These are phyloP conservation scores for Brachyrhaphis roseni DNA, from an alignment of 2,797 vertebrate genomes.

Conservation along the genomic window DNA sequence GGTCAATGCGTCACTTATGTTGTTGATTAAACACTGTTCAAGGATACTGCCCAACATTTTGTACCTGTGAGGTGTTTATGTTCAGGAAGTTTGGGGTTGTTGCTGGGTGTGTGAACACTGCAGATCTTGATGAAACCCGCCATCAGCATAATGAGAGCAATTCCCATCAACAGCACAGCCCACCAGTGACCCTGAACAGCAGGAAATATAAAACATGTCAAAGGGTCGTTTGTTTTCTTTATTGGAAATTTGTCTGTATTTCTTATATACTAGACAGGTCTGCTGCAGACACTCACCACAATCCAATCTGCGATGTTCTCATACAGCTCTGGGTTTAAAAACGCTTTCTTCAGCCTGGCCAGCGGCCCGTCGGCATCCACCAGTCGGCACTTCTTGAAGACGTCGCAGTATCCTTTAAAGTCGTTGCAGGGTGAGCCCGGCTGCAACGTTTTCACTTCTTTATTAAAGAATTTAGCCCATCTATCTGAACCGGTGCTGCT, in stretches of 20 bases:
- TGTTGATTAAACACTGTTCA: background rate
- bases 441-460: constrained; percentile 87
- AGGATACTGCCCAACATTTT: background rate
- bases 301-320: constrained; percentile 98
- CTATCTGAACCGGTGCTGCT: constrained; percentile 88
- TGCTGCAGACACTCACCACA: constrained; percentile 83
- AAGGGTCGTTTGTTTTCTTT: background rate
- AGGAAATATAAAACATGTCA: constrained; percentile 12
- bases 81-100: constrained; percentile 95
- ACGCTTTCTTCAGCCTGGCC: constrained; percentile 95
- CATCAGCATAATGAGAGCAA: constrained; percentile 97
- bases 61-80: constrained; percentile 93
- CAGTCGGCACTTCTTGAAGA: constrained; percentile 93
- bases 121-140: constrained; percentile 98
- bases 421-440: constrained; percentile 97
- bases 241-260: background rate
- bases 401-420: constrained; percentile 97
- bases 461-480: constrained; percentile 82
- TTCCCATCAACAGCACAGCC: constrained; percentile 96
- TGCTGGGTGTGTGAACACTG: constrained; percentile 98
- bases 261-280: background rate
- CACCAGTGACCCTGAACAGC: constrained; percentile 91
- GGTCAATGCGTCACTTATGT: background rate
- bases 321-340: constrained; percentile 94
- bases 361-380: constrained; percentile 98